Percentiles rank a stretch among this genome's conserved stretches.
Evolutionary conservation across 2,888 invertebrate species (phyloP).

Genomic region (Tenthredo notha): DNA sequence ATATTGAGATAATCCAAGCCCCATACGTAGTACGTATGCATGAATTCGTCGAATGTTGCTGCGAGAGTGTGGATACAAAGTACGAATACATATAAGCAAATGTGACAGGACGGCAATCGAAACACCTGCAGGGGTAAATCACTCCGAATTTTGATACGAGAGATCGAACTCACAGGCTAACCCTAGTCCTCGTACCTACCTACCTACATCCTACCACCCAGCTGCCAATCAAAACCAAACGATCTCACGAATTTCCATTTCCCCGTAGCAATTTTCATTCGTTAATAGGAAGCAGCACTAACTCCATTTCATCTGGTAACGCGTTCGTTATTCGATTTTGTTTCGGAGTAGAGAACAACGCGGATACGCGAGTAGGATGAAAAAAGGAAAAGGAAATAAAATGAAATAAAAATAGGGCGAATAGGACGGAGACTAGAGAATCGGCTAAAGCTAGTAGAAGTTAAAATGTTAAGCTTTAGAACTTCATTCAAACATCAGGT

Average conservation of each 20-base stretch:
- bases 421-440: neutral
- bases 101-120: slow-evolving; percentile 22
- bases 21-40: neutral
- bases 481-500: slow-evolving; percentile 13
- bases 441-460: neutral
- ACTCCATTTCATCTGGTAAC: slow-evolving; percentile 27
- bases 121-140: slow-evolving; percentile 20
- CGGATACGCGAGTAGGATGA: neutral
- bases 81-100: neutral
- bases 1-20: neutral
- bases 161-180: slow-evolving; percentile 19
- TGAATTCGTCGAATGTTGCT: slow-evolving; percentile 15
- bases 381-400: neutral
- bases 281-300: slow-evolving; percentile 25
- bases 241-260: slow-evolving; percentile 44
- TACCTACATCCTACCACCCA: slow-evolving; percentile 2
- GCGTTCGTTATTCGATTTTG: slow-evolving; percentile 39
- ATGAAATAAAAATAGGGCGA: neutral
- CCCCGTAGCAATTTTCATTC: slow-evolving; percentile 42
- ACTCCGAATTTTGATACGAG: slow-evolving; percentile 10
- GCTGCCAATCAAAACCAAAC: slow-evolving; percentile 41
- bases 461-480: slow-evolving; percentile 6
- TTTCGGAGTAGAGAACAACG: neutral
- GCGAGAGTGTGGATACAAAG: neutral
- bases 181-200: neutral